Conservation (phyloP, 1,140 invertebrate species). For the Mizuhopecten yessoensis region DNA sequence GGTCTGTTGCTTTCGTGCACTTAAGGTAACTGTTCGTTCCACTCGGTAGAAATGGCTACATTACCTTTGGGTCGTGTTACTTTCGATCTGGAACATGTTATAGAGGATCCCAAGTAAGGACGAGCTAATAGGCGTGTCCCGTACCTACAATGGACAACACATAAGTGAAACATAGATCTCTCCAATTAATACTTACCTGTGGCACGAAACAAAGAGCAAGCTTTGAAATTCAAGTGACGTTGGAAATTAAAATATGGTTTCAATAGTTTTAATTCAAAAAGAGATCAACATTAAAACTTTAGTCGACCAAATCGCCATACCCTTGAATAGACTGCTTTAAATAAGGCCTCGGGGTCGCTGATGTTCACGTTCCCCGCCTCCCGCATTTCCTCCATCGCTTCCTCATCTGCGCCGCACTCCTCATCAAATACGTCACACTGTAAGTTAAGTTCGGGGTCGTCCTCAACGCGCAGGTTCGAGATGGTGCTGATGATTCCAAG, state of each 20-base stretch:
- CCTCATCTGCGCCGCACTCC: conserved; percentile 87
- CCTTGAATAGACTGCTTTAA: conserved; percentile 95
- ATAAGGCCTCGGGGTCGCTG: conserved; percentile 93
- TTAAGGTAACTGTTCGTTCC: too few relatives aligned
- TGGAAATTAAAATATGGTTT: too few relatives aligned
- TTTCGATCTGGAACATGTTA: conserved; percentile 94
- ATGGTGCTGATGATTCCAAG: conserved; percentile 82
- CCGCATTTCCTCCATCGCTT: conserved; percentile 85
- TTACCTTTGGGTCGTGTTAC: conserved; percentile 84
- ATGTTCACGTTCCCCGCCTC: conserved; percentile 87
- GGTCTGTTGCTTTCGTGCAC: too few relatives aligned
- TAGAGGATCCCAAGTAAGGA: conserved; percentile 96
- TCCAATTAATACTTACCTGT: too few relatives aligned
- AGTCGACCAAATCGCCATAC: conserved; percentile 84
- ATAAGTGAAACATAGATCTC: too few relatives aligned
- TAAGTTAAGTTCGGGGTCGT: conserved; percentile 75
- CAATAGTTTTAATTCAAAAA: too few relatives aligned
- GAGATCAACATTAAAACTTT: too few relatives aligned
- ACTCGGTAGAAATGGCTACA: too few relatives aligned
- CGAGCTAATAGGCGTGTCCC: conserved; percentile 95
- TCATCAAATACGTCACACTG: conserved; percentile 83
- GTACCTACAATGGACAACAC: conserved; percentile 88
- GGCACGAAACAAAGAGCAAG: too few relatives aligned
- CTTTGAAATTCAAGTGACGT: too few relatives aligned
- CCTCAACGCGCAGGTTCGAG: conserved; percentile 85